Evolutionary conservation across 1,140 invertebrate species (phyloP).

Genomic region (Eubasilissa regina): DNA sequence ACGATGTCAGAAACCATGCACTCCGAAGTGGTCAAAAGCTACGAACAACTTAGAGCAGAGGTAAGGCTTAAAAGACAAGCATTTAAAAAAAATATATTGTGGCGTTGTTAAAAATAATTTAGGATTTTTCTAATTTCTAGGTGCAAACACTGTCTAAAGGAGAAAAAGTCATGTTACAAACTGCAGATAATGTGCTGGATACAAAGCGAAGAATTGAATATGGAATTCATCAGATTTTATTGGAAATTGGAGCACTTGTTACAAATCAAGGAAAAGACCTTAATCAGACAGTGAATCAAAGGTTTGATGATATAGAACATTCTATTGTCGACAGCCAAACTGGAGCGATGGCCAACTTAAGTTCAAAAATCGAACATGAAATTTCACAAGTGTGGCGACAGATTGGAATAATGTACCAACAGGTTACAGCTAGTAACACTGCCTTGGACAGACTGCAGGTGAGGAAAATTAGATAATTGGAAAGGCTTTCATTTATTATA

Average conservation of each 20-base stretch:
- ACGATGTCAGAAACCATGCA: constrained; percentile 73
- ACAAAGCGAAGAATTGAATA: constrained; percentile 89
- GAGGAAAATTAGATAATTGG: constrained; percentile 1
- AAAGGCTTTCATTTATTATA: too few species aligned
- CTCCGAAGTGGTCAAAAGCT: constrained; percentile 73
- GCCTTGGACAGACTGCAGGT: constrained; percentile 78
- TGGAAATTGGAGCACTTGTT: constrained; percentile 83
- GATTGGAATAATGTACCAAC: constrained; percentile 90
- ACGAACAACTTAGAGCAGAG: constrained; percentile 73
- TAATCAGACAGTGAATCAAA: constrained; percentile 78
- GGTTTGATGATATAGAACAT: constrained; percentile 80
- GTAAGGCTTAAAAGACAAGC: constrained; percentile 60
- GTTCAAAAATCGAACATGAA: constrained; percentile 84
- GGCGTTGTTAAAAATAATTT: background rate
- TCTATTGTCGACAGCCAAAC: constrained; percentile 84
- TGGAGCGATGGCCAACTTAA: constrained; percentile 82
- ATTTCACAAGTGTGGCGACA: constrained; percentile 90
- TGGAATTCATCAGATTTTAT: constrained; percentile 86
- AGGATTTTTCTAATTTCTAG: constrained; percentile 56
- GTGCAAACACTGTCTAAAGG: constrained; percentile 77
- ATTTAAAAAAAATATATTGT: background rate
- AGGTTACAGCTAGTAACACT: constrained; percentile 83
- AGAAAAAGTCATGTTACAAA: constrained; percentile 86
- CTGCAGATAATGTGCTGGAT: constrained; percentile 87
- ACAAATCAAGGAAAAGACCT: constrained; percentile 78